phyloP scores from a whole-genome alignment of 2,888 invertebrate genomes.

The Selenia dentaria region DNA sequence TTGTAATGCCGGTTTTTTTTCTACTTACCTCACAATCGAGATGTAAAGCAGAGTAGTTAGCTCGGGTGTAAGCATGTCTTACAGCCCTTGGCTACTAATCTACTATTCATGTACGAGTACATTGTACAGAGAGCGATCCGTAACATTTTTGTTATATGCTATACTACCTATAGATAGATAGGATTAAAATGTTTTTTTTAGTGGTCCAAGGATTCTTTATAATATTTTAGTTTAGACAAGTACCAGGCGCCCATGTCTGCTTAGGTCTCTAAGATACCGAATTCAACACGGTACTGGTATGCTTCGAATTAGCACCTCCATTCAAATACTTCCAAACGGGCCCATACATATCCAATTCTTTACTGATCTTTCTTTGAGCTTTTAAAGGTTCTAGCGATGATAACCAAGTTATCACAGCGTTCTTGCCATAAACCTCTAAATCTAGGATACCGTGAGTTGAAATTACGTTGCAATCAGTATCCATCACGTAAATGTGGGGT shows the following conservation, averaged over 20 bases:
- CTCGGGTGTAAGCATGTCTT: too few species aligned
- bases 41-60: too few species aligned
- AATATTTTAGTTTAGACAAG: too few species aligned
- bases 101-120: too few species aligned
- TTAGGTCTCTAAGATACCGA: neutral
- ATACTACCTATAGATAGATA: too few species aligned
- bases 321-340: constrained; percentile 49
- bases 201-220: too few species aligned
- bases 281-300: constrained; percentile 40
- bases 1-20: too few species aligned
- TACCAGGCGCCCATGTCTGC: constrained; percentile 25
- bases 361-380: constrained; percentile 46
- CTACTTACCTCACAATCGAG: too few species aligned
- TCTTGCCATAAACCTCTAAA: constrained; percentile 63
- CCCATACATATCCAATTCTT: constrained; percentile 58
- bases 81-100: too few species aligned
- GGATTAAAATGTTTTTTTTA: too few species aligned
- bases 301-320: neutral
- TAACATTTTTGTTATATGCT: too few species aligned
- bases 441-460: constrained; percentile 61
- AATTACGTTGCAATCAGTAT: constrained; percentile 55
- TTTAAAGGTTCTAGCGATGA: constrained; percentile 41
- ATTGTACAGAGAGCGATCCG: too few species aligned
- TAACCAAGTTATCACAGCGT: constrained; percentile 69
- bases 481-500: constrained; percentile 58